These are phyloP conservation scores for Ptyas mucosa DNA, from an alignment of 2,113 vertebrate genomes.

Conservation along the genomic window DNA sequence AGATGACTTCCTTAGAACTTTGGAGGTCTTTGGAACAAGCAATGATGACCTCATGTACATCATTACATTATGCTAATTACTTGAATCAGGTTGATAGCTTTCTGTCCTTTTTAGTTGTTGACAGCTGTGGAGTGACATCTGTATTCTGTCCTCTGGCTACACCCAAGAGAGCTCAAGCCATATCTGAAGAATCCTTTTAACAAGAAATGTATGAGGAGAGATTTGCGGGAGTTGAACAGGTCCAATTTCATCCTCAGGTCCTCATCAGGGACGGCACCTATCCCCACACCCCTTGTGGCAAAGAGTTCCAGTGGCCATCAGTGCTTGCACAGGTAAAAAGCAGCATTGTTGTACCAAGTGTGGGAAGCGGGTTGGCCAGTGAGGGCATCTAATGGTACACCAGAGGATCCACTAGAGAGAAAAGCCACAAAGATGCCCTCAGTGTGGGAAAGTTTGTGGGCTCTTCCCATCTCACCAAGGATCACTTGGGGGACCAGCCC, in stretches of 20 bases:
- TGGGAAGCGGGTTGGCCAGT: background rate
- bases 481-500: background rate
- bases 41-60: background rate
- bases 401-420: background rate
- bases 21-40: background rate
- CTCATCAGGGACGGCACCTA: background rate
- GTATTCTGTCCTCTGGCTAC: background rate
- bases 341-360: background rate
- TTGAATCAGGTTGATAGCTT: background rate
- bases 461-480: background rate
- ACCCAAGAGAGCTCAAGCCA: background rate
- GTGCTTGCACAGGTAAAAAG: too few species aligned
- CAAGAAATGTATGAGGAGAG: background rate
- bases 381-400: background rate
- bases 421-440: background rate
- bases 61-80: background rate
- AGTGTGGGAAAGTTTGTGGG: conserved; percentile 12
- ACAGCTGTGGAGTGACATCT: background rate
- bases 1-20: background rate
- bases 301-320: background rate
- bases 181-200: background rate
- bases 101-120: background rate
- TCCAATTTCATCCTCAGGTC: background rate
- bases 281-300: background rate
- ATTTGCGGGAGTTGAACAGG: background rate